Conservation (phyloP, 2,797 vertebrate species). For the Amazonetta brasiliensis region DNA sequence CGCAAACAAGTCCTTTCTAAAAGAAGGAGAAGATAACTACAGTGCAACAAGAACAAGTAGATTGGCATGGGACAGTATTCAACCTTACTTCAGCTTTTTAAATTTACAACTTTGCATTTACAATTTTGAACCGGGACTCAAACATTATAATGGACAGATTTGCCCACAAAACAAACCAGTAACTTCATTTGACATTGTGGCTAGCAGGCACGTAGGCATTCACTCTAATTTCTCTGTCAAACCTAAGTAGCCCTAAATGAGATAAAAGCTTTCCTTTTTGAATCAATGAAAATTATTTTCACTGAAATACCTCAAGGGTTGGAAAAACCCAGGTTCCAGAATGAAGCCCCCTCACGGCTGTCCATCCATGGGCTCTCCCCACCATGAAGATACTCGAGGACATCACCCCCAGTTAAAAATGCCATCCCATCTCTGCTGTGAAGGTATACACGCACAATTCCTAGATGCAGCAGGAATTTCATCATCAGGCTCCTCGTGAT, state of each 20-base stretch:
- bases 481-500: neutral
- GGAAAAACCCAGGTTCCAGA: neutral
- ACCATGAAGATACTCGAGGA: neutral
- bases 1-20: neutral
- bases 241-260: neutral
- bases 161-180: neutral
- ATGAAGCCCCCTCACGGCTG: neutral
- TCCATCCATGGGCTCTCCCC: fast-evolving
- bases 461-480: neutral
- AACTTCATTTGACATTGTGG: neutral
- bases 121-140: neutral
- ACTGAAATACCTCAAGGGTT: neutral
- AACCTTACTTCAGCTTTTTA: neutral
- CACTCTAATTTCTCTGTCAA: neutral
- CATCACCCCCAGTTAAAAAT: neutral
- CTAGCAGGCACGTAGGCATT: neutral
- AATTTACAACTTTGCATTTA: neutral
- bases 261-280: neutral
- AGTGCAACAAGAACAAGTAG: neutral
- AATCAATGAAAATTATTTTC: neutral
- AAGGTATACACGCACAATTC: neutral
- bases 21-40: neutral
- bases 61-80: neutral
- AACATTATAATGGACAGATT: neutral
- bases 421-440: neutral